phyloP scores from a whole-genome alignment of 2,797 vertebrate species.

The Rhadinocentrus ornatus region DNA sequence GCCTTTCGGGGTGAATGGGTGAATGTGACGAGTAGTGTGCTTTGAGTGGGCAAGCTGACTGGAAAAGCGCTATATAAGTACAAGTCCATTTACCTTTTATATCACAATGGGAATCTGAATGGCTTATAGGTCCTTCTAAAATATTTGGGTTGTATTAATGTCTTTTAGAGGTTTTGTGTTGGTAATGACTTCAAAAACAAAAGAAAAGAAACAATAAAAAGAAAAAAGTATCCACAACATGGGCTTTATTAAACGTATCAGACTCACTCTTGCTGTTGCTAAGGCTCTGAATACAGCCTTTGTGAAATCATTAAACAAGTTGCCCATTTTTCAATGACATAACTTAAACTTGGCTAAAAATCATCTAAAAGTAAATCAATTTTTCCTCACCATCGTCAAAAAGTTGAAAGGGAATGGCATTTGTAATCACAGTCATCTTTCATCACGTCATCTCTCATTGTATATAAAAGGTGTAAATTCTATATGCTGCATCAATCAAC shows the following conservation, averaged over 20 bases:
- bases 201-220: not conserved
- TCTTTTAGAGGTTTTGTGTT: too few species aligned
- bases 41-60: too few species aligned
- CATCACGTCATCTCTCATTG: slow-evolving; percentile 36
- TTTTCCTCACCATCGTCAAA: slow-evolving; percentile 15
- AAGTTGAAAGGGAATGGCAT: slow-evolving; percentile 27
- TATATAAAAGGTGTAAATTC: slow-evolving; percentile 33
- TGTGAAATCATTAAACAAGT: slow-evolving; percentile 10
- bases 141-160: too few species aligned
- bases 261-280: too few species aligned
- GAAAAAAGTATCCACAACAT: not conserved
- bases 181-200: not conserved
- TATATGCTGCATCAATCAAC: slow-evolving; percentile 45
- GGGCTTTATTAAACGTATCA: too few species aligned
- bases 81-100: too few species aligned
- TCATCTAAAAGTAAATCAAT: slow-evolving; percentile 7
- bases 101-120: too few species aligned
- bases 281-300: too few species aligned
- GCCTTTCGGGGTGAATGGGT: too few species aligned
- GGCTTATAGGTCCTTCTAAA: too few species aligned
- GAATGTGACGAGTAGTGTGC: too few species aligned
- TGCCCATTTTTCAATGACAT: slow-evolving; percentile 2
- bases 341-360: slow-evolving; percentile 14
- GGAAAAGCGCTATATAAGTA: too few species aligned
- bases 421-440: slow-evolving; percentile 44